Conservation (phyloP, 1,140 invertebrate genomes). For the Pogonomyrmex californicus region DNA sequence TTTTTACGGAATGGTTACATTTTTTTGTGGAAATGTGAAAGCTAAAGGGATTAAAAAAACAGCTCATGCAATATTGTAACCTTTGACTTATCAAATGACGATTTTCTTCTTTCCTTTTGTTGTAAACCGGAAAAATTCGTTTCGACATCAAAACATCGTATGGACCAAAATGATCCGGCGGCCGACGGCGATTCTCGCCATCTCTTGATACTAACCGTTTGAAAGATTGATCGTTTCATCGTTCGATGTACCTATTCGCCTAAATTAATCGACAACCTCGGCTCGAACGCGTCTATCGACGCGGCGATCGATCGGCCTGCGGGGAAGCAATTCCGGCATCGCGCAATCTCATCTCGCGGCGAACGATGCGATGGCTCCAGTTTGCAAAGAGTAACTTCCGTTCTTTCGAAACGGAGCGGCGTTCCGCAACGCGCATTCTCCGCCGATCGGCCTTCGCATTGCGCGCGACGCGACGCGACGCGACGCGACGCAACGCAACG, state of each 20-base stretch:
- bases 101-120: background rate
- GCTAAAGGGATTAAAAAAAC: background rate
- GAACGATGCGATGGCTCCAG: conserved; percentile 59
- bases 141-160: background rate
- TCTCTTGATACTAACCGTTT: background rate
- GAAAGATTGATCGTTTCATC: background rate
- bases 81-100: background rate
- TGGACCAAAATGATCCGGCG: background rate
- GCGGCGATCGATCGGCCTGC: background rate
- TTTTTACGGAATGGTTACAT: background rate
- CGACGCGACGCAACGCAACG: conserved; percentile 68
- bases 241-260: background rate
- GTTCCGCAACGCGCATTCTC: conserved; percentile 70
- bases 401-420: conserved; percentile 70
- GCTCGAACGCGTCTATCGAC: background rate
- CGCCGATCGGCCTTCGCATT: conserved; percentile 67
- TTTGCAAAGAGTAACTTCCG: conserved; percentile 73
- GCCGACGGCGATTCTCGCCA: conserved; percentile 30
- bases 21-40: background rate
- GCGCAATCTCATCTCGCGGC: conserved; percentile 57
- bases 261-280: background rate
- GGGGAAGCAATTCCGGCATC: conserved; percentile 5
- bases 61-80: background rate
- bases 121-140: background rate
- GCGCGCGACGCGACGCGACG: conserved; percentile 63